A percentile compares a stretch with the other conserved stretches of the same genome.
These are phyloP conservation scores for Ptyas mucosa DNA, from an alignment of 2,113 vertebrate species.

Conservation along the genomic window DNA sequence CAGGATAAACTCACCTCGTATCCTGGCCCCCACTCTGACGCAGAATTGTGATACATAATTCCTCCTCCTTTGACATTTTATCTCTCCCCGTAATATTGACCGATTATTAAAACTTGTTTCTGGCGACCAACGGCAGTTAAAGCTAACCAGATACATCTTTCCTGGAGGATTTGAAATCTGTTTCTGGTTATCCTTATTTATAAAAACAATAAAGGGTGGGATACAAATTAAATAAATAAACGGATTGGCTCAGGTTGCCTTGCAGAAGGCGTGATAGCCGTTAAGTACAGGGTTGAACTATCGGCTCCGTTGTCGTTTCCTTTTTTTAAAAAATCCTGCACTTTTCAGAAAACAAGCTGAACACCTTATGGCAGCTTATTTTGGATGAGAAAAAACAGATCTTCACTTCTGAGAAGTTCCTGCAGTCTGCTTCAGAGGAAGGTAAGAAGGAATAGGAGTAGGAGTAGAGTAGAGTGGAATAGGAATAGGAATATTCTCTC, in stretches of 20 bases:
- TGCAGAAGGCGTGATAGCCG: neutral
- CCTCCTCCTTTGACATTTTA: neutral
- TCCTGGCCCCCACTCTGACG: neutral
- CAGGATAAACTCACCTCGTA: neutral
- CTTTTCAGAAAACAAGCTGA: conserved; percentile 83
- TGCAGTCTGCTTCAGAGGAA: conserved; percentile 86
- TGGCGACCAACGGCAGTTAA: neutral
- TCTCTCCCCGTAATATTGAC: neutral
- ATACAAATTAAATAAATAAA: neutral
- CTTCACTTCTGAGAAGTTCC: conserved; percentile 95
- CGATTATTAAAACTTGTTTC: neutral
- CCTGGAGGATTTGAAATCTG: neutral
- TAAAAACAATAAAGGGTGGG: neutral
- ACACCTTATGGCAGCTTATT: conserved; percentile 86
- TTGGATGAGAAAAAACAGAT: conserved; percentile 93
- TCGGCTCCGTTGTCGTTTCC: neutral
- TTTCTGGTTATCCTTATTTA: neutral
- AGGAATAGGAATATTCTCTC: too few species aligned
- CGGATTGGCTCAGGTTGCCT: neutral
- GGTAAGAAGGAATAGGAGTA: conserved; percentile 69
- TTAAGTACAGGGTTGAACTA: neutral
- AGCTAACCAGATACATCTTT: neutral
- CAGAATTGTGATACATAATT: neutral
- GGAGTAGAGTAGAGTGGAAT: too few species aligned
- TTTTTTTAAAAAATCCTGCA: conserved; percentile 1